phyloP scores from a whole-genome alignment of 2,113 vertebrate genomes.

The Benitochromis conjunctus region DNA sequence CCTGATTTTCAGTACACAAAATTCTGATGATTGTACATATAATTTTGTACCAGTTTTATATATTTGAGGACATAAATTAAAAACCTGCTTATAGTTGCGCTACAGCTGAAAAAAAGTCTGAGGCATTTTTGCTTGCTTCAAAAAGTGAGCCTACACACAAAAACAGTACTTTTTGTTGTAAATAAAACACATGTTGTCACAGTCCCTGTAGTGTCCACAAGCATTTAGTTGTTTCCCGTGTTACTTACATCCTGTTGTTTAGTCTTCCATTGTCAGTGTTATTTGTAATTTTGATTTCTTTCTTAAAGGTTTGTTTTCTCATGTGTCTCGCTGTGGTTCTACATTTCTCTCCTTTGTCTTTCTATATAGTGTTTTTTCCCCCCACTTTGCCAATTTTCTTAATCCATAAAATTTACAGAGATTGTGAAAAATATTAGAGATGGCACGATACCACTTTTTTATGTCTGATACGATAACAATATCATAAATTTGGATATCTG shows the following conservation, averaged over 20 bases:
- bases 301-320: neutral
- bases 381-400: neutral
- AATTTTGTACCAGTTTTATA: neutral
- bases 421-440: neutral
- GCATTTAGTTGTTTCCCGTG: neutral
- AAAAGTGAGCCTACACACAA: neutral
- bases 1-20: neutral
- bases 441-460: too few relatives aligned
- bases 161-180: neutral
- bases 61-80: neutral
- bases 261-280: too few relatives aligned
- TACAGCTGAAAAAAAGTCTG: neutral
- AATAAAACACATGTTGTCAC: neutral
- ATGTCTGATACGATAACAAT: too few relatives aligned
- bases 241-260: neutral
- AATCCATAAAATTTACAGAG: neutral
- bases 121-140: neutral
- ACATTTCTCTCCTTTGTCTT: neutral
- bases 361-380: neutral
- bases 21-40: neutral
- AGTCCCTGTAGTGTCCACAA: neutral
- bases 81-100: neutral
- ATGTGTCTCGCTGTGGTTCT: fast-evolving
- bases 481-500: too few relatives aligned
- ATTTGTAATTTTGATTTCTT: too few relatives aligned